These are phyloP conservation scores for Ataeniobius toweri DNA, from an alignment of 2,797 vertebrate species.

Conservation along the genomic window DNA sequence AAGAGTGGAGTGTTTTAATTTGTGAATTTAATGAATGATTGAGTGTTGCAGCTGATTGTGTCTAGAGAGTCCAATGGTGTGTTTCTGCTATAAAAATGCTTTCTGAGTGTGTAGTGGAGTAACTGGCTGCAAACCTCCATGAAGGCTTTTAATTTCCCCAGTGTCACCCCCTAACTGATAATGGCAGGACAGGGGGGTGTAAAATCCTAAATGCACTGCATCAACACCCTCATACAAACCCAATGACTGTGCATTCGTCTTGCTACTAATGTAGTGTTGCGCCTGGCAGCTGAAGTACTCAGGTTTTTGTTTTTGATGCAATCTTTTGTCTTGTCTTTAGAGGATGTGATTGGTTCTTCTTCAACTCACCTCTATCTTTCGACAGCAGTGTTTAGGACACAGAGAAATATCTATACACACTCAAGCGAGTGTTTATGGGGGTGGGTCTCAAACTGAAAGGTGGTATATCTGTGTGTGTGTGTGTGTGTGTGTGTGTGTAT, in stretches of 20 bases:
- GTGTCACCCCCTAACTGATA: constrained; percentile 54
- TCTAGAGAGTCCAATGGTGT: constrained; percentile 32
- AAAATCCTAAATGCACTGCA: constrained; percentile 25
- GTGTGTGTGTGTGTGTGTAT: constrained; percentile 2
- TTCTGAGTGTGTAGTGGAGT: constrained; percentile 42
- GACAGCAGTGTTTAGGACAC: constrained; percentile 32
- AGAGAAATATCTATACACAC: constrained; percentile 37
- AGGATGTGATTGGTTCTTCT: constrained; percentile 32
- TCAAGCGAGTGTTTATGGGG: too few relatives aligned
- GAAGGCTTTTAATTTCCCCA: constrained; percentile 69
- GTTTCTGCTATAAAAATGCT: constrained; percentile 36
- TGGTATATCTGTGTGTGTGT: not conserved
- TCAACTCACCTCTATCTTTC: constrained; percentile 37
- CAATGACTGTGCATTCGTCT: constrained; percentile 34
- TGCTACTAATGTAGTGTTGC: constrained; percentile 34
- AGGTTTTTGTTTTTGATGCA: constrained; percentile 9
- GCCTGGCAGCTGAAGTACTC: constrained; percentile 20
- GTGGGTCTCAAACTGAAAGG: not conserved
- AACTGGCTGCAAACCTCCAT: constrained; percentile 45
- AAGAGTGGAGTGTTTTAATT: not conserved
- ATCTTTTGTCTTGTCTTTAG: constrained; percentile 8
- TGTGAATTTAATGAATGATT: not conserved
- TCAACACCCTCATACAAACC: constrained; percentile 14
- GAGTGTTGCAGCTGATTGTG: constrained; percentile 15
- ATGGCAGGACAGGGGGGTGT: constrained; percentile 29